phyloP scores from a whole-genome alignment of 2,113 vertebrate genomes.

The Pontoporia blainvillei region DNA sequence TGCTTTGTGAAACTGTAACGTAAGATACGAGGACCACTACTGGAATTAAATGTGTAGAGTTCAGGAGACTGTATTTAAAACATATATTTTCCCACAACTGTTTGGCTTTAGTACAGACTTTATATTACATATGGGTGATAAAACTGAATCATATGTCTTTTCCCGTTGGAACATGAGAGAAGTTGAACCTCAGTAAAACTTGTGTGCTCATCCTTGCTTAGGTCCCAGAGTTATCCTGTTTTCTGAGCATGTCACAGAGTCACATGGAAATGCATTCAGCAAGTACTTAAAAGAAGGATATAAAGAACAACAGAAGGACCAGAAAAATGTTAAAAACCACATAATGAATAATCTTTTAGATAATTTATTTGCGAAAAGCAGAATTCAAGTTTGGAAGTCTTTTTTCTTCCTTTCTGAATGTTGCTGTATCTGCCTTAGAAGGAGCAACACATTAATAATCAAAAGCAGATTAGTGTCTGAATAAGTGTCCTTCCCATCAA shows the following conservation, averaged over 20 bases:
- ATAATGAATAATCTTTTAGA: conserved; percentile 24
- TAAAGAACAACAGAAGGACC: background rate
- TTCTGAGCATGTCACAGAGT: background rate
- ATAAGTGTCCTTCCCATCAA: conserved; percentile 12
- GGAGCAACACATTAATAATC: conserved; percentile 54
- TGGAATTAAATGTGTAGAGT: background rate
- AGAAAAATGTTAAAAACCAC: conserved; percentile 19
- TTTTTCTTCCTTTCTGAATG: conserved; percentile 37
- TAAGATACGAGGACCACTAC: background rate
- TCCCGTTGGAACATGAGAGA: background rate
- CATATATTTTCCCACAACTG: background rate
- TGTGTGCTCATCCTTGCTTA: background rate
- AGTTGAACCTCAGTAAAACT: background rate
- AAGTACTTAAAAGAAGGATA: conserved; percentile 4
- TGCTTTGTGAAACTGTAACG: background rate
- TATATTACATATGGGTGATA: background rate
- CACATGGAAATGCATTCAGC: background rate
- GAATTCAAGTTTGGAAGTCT: conserved; percentile 45
- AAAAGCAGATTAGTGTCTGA: conserved; percentile 53
- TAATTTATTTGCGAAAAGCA: conserved; percentile 22
- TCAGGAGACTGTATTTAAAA: background rate
- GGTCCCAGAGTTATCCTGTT: background rate
- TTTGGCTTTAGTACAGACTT: background rate
- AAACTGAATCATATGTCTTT: background rate
- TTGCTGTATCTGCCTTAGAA: conserved; percentile 31